A percentile compares a stretch with the other conserved stretches of the same genome.
Conservation (phyloP, 2,888 invertebrate species). For the Macropis europaea region DNA sequence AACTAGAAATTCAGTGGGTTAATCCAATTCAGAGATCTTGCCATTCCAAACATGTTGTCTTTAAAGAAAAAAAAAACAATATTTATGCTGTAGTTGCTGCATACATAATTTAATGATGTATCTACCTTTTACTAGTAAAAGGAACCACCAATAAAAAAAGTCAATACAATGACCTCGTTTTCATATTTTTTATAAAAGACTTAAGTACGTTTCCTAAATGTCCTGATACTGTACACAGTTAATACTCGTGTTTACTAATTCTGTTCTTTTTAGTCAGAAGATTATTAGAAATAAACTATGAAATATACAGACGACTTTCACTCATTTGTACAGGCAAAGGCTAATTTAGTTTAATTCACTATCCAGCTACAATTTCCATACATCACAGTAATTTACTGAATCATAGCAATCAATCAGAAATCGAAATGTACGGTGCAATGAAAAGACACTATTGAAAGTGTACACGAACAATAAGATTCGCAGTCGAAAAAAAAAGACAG, state of each 20-base stretch:
- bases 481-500: neutral
- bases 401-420: neutral
- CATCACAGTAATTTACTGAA: conserved; percentile 1
- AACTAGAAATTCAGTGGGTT: neutral
- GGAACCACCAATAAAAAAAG: neutral
- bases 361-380: neutral
- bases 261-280: no score
- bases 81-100: neutral
- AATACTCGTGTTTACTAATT: no score
- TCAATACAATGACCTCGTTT: no score
- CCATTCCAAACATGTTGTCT: neutral
- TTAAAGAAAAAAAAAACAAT: no score
- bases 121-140: neutral
- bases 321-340: neutral
- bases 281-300: no score
- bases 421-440: neutral
- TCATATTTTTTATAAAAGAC: neutral
- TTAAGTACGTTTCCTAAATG: no score
- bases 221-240: no score
- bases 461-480: neutral
- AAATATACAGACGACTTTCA: neutral
- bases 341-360: neutral
- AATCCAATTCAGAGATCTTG: conserved; percentile 5
- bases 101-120: neutral
- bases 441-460: neutral